Conservation (phyloP, 2,888 invertebrate genomes). For the Stenchaetothrips biformis region DNA sequence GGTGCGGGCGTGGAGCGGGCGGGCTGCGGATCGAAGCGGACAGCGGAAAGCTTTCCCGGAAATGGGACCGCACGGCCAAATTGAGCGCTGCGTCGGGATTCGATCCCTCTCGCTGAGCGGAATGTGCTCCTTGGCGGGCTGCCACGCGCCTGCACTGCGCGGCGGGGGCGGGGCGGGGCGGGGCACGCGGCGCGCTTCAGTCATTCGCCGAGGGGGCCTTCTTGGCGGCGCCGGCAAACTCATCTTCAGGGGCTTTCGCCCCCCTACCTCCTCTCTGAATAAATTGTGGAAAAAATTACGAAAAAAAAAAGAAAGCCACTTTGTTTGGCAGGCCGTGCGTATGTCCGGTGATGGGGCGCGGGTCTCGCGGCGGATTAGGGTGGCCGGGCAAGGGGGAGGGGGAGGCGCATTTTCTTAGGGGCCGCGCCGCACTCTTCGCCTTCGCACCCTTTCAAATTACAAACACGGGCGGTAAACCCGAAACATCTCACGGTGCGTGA, state of each 20-base stretch:
- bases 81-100: neutral
- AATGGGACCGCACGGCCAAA: neutral
- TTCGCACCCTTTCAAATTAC: conserved; percentile 3
- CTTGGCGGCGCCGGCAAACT: no score
- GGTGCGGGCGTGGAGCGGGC: neutral
- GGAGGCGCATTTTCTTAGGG: neutral
- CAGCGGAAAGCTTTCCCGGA: neutral
- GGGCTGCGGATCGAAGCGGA: neutral
- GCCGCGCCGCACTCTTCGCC: neutral
- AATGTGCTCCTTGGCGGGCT: neutral
- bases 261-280: no score
- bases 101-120: neutral
- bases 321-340: no score
- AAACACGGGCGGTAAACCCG: conserved; percentile 12
- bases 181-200: neutral
- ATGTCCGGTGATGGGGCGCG: neutral
- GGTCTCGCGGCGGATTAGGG: neutral
- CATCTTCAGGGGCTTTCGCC: no score
- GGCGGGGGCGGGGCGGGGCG: neutral
- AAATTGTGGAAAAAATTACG: neutral
- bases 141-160: neutral
- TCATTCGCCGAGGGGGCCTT: no score
- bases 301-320: no score
- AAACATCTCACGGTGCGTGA: conserved; percentile 17
- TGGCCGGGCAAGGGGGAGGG: neutral